A percentile compares a stretch with the other conserved stretches of the same genome.
phyloP scores from a whole-genome alignment of 2,113 vertebrate genomes.

The Prochilodus magdalenae region DNA sequence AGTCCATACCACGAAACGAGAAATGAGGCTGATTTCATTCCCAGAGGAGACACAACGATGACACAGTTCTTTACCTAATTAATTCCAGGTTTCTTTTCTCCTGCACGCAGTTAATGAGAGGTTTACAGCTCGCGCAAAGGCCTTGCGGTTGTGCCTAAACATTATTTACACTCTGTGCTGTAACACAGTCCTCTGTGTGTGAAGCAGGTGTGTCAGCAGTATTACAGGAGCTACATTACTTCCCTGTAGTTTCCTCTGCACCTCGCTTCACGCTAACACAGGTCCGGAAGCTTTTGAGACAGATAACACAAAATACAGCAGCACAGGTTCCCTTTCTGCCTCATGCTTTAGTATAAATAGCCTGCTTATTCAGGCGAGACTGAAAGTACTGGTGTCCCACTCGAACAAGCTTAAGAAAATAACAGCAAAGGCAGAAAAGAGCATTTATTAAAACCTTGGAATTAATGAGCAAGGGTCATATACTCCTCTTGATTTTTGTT shows the following conservation, averaged over 20 bases:
- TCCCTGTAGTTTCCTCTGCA: slow-evolving; percentile 4
- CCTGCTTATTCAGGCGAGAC: not conserved
- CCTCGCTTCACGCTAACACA: not conserved
- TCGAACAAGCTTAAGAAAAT: not conserved
- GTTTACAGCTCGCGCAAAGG: slow-evolving; percentile 67
- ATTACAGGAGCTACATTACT: slow-evolving; percentile 13
- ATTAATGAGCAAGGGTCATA: too few species aligned
- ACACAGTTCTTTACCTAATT: slow-evolving; percentile 73
- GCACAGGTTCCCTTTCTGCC: too few species aligned
- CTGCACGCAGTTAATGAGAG: slow-evolving; percentile 75
- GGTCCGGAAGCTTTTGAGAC: not conserved
- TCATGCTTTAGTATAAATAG: not conserved
- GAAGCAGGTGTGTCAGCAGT: slow-evolving; percentile 9
- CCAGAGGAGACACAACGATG: slow-evolving; percentile 60
- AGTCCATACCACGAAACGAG: not conserved
- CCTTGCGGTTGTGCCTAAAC: slow-evolving; percentile 48
- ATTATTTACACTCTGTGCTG: slow-evolving; percentile 22
- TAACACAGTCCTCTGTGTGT: not conserved
- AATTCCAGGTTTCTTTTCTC: slow-evolving; percentile 71
- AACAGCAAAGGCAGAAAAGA: too few species aligned
- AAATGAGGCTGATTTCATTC: slow-evolving; percentile 54
- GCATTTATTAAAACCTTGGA: too few species aligned
- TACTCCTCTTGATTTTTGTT: too few species aligned
- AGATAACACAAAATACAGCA: not conserved
- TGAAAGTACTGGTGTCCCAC: not conserved